Conservation (phyloP, 2,888 invertebrate species). For the Drosophila nigritarsus region DNA sequence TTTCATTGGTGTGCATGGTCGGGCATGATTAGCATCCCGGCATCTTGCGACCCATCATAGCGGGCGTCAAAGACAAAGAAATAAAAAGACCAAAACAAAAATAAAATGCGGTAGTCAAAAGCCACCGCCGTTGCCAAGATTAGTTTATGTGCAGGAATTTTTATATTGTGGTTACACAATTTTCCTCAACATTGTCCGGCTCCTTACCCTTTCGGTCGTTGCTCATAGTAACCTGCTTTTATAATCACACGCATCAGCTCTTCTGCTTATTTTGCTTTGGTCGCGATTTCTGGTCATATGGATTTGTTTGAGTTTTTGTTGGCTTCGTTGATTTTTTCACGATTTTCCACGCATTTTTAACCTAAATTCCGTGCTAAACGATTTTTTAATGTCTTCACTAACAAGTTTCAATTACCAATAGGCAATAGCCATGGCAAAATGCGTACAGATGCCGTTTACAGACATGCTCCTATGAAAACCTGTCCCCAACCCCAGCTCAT, state of each 20-base stretch:
- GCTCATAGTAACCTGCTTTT: constrained; percentile 18
- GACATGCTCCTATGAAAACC: constrained; percentile 61
- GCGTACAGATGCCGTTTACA: constrained; percentile 60
- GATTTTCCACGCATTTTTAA: constrained; percentile 82
- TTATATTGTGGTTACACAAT: constrained; percentile 79
- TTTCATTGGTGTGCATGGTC: constrained; percentile 66
- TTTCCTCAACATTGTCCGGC: constrained; percentile 45
- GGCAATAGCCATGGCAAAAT: constrained; percentile 53
- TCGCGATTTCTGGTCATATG: constrained; percentile 28
- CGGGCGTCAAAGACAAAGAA: constrained; percentile 51
- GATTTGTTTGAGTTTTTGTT: constrained; percentile 22
- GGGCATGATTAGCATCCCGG: constrained; percentile 57
- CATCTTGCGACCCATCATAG: constrained; percentile 27
- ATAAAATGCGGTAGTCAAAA: constrained; percentile 68
- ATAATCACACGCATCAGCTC: constrained; percentile 68
- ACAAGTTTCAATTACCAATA: constrained; percentile 79
- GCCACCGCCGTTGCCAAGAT: constrained; percentile 54
- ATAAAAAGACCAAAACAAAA: constrained; percentile 21
- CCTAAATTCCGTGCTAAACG: constrained; percentile 78
- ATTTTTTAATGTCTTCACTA: constrained; percentile 80
- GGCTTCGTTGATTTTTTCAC: constrained; percentile 56
- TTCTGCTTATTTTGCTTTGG: constrained; percentile 47
- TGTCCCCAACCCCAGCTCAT: constrained; percentile 53
- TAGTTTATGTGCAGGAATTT: constrained; percentile 80
- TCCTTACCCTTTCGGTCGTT: constrained; percentile 18